Base-by-base conservation (phyloP, 2,797 vertebrate species). In the Coccyzus lansbergi region DNA sequence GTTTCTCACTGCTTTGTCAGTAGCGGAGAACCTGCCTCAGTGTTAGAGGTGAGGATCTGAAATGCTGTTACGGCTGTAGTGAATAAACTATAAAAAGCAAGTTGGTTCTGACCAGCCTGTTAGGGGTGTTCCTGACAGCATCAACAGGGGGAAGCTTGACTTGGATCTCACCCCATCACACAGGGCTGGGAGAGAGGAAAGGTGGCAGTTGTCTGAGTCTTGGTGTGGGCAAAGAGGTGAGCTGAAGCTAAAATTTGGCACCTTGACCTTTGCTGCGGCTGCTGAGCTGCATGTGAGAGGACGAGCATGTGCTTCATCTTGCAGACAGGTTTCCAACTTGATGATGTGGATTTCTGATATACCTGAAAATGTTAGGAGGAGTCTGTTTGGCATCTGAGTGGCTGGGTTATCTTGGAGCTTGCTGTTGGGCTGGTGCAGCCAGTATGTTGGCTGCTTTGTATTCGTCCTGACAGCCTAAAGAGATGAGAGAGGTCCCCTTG, bases 251-350 rank as follows among this genome's bases (percentile, higher is more conserved):
- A n/a, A 79, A 44, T 13, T 0, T 5, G 40, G 21, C 46, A 6
- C 10, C 75, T 46, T 8, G 2, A 44, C 40, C n/a, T 56, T 10
- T 31, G 42, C 77, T 71, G 83, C 51, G 33, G 88, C 71, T 49
- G 42, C 83, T 10, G 52, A 60, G 87, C 82, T 69, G 28, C 17
- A 38, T 8, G 31, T 53, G n/a, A 24, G 34, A 14, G 34, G 78
- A 13, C 2, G 25, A 79, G 19, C 38, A 0, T 0, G 5, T 15
- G 69, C 44, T 84, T 59, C 1, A 2, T 28, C 56, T 2, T 34
- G 34, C 40, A 70, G 38, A 1, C 7, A 2, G 53, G 7, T 68
- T 87, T 51, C n/a, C 69, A 85, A 36, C 29, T 10, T 31, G 20
- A 4, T 12, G 60, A 8, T 60, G 64, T 13, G 29, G 51, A 4